These are phyloP conservation scores for Sitta europaea DNA, from an alignment of 2,113 vertebrate genomes.

Conservation along the genomic window DNA sequence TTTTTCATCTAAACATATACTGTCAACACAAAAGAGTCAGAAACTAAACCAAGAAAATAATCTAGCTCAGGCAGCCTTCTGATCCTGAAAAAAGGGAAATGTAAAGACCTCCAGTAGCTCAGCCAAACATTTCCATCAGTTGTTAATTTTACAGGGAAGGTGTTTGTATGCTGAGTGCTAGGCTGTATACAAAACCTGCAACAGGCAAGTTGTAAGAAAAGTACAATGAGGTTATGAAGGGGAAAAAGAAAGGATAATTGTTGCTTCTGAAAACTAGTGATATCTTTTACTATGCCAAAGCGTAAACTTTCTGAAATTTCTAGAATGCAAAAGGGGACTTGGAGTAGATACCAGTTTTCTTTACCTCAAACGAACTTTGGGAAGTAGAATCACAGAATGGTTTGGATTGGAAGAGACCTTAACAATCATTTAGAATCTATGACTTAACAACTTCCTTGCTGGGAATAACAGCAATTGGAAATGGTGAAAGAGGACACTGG, in stretches of 20 bases:
- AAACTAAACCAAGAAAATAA: not conserved
- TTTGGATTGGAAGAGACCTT: not conserved
- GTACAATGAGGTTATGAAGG: not conserved
- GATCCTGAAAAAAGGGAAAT: not conserved
- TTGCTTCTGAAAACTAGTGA: not conserved
- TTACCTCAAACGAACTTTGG: not conserved
- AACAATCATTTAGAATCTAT: not conserved
- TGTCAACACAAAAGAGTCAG: not conserved
- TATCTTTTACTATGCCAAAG: not conserved
- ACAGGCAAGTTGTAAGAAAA: not conserved
- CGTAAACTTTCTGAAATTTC: not conserved
- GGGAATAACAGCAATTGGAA: not conserved
- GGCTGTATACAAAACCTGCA: not conserved
- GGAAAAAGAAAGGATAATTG: rapidly evolving
- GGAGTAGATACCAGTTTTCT: not conserved
- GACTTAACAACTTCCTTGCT: not conserved
- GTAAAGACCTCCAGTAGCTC: not conserved
- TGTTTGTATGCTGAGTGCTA: not conserved
- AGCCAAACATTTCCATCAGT: not conserved
- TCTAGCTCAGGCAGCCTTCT: not conserved
- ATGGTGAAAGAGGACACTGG: not conserved
- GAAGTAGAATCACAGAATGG: not conserved
- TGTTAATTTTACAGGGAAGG: not conserved
- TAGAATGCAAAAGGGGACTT: not conserved
- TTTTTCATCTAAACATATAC: not conserved